Conservation (phyloP, 2,888 invertebrate genomes). For the Cephus nigrinus region DNA sequence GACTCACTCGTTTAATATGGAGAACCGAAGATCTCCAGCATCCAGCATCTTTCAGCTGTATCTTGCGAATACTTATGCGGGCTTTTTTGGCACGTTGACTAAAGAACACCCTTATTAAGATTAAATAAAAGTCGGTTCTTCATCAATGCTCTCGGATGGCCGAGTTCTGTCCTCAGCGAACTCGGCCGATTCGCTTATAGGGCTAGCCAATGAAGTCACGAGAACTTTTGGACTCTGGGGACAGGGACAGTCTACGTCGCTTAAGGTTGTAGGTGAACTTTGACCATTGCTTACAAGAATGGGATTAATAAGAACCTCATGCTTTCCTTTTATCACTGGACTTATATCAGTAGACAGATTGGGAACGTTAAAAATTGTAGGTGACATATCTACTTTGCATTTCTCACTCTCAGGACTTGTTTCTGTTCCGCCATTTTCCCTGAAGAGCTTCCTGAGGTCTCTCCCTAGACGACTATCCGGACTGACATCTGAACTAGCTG, state of each 20-base stretch:
- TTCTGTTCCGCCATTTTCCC: conserved; percentile 32
- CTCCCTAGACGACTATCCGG: conserved; percentile 41
- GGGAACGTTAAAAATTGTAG: conserved; percentile 4
- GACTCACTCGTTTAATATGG: no score
- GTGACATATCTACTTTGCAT: not conserved
- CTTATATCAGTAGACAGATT: not conserved
- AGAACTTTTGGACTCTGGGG: conserved; percentile 35
- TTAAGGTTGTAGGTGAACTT: no score
- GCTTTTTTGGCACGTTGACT: conserved; percentile 51
- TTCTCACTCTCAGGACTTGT: conserved; percentile 12
- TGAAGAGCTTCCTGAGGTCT: conserved; percentile 42
- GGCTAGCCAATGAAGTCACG: conserved; percentile 19
- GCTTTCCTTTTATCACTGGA: no score
- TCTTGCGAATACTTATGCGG: conserved; percentile 35
- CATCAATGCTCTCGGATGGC: not conserved
- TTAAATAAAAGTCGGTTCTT: conserved; percentile 31
- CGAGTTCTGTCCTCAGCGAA: conserved; percentile 7
- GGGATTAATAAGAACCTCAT: no score
- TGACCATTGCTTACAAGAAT: no score
- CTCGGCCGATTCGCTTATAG: conserved; percentile 17
- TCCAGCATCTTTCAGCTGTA: no score
- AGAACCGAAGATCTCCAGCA: no score
- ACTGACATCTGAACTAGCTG: conserved; percentile 32
- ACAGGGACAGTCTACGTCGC: conserved; percentile 24
- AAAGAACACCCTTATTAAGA: conserved; percentile 42